Evolutionary conservation across 2,888 invertebrate genomes (phyloP).

Genomic region (Hypsopygia costalis): DNA sequence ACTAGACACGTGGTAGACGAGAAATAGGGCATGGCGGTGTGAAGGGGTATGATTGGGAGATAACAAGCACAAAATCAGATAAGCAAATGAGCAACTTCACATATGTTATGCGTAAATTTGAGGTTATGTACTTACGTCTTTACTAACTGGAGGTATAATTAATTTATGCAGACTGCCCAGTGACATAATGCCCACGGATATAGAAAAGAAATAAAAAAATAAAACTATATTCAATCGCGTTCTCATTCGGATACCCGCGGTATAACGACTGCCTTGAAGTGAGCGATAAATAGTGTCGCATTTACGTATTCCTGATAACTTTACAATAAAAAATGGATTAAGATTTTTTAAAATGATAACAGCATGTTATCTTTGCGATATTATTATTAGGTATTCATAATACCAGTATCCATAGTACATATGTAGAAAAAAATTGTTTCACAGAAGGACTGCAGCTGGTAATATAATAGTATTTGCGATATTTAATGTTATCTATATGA

Average conservation of each 20-base stretch:
- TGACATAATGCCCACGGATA: constrained; percentile 11
- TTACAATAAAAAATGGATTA: background rate
- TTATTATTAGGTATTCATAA: too few species aligned
- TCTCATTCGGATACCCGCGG: constrained; percentile 10
- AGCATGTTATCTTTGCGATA: background rate
- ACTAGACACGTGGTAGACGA: too few species aligned
- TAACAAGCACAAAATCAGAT: too few species aligned
- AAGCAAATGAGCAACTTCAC: constrained; percentile 30
- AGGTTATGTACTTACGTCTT: constrained; percentile 39
- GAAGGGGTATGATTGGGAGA: too few species aligned
- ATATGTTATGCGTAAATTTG: constrained; percentile 22
- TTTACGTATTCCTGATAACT: constrained; percentile 7
- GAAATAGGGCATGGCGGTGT: too few species aligned
- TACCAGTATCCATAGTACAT: too few species aligned
- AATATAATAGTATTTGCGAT: too few species aligned
- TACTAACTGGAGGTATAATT: constrained; percentile 38
- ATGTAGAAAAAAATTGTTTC: too few species aligned
- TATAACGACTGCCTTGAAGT: constrained; percentile 42
- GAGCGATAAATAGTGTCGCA: constrained; percentile 32
- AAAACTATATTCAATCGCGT: too few species aligned
- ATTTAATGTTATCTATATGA: too few species aligned
- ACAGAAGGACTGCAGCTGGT: too few species aligned
- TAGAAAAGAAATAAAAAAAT: constrained; percentile 21
- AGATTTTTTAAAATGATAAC: constrained; percentile 1
- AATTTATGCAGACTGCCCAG: constrained; percentile 29